Conservation (phyloP, 2,797 vertebrate genomes). For the Eulemur coronatus region DNA sequence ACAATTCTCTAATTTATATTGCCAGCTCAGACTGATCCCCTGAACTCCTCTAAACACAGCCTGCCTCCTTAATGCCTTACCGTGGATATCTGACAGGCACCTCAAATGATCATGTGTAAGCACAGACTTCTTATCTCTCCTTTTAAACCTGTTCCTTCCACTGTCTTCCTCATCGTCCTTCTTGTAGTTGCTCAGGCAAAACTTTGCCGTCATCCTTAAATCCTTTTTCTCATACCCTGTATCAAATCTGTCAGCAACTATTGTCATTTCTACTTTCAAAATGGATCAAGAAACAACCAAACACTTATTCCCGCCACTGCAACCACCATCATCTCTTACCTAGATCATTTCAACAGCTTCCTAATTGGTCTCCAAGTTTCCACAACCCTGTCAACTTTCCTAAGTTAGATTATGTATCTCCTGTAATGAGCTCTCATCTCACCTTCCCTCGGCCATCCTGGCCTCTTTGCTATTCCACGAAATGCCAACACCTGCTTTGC, state of each 20-base stretch:
- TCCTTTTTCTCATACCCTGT: background rate
- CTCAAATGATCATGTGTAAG: background rate
- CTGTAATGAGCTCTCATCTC: background rate
- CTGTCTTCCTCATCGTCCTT: background rate
- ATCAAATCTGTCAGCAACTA: background rate
- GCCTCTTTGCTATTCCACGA: background rate
- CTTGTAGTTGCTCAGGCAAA: background rate
- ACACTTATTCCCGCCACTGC: background rate
- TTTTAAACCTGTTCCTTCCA: background rate
- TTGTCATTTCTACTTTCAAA: background rate
- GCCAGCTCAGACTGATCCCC: background rate
- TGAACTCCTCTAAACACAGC: background rate
- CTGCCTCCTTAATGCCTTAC: background rate
- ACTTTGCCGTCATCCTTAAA: background rate
- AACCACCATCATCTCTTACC: background rate
- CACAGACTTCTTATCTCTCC: background rate
- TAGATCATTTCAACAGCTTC: background rate
- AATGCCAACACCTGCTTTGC: background rate
- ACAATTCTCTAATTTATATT: background rate
- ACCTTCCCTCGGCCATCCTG: background rate
- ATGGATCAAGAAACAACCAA: background rate
- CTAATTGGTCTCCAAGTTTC: background rate
- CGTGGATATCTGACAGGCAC: background rate
- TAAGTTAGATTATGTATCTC: background rate
- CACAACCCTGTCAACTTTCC: background rate